Base-by-base conservation (phyloP, 2,888 invertebrate genomes). In the Eupithecia tripunctaria region DNA sequence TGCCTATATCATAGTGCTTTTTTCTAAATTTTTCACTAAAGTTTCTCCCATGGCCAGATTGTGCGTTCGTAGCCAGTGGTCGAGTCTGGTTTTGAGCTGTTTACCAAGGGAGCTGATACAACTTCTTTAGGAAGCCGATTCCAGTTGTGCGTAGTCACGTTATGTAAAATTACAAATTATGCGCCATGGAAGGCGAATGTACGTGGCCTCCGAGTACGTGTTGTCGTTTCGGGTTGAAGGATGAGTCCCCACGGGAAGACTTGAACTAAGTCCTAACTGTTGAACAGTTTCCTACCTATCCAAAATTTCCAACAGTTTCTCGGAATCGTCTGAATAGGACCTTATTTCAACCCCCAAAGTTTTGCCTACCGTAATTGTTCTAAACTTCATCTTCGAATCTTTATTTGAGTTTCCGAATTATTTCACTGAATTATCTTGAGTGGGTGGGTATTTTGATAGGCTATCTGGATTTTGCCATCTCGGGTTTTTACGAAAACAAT, bases 311-410 rank as follows among this genome's bases (percentile, higher is more conserved):
- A 29, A 60, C 60, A 51, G 51, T 21, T 21, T 56, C 56, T 14
- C 21, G 8, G 29, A 63, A 27, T n/a, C 18, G 12, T 32, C 63
- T 63, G 36, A 63, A 63, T 21, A 21, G 36, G n/a, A 10, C 63
- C 63, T 63, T 36, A 63, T 6, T 63, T 15, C 36, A 63, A 36
- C 63, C 36, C 8, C 29, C n/a, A 7, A 36, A 63, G 36, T 36
- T 63, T 29, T 12, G 7, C 10, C 66, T 63, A 68, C 64, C 71
- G 64, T 70, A 73, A 75, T 78, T 73, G 73, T 75, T n/a, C n/a
- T 71, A 68, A 75, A 77, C 71, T 76, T 69, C 60, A 36, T 47
- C 63, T 66, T 75, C 68, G 25, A 63, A 63, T 21, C 21, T n/a
- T 71, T 75, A 74, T 76, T 66, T 64, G 59, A 68, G 65, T 67